Base-by-base conservation (phyloP, 1,140 invertebrate species). In the Panonychus citri region DNA sequence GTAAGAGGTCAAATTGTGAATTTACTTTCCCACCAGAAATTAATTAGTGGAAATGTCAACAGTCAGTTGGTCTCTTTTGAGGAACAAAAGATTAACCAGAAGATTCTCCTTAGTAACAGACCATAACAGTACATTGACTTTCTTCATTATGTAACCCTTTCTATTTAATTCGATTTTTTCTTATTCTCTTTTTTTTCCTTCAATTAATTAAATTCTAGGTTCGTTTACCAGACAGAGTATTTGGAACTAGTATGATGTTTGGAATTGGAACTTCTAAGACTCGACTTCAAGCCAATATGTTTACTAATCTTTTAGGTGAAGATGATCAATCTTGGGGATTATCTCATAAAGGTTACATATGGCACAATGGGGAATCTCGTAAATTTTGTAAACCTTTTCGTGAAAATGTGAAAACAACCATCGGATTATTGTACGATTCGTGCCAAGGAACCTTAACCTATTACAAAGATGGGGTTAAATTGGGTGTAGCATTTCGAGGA, bases 211-310 rank as follows among this genome's bases (percentile, higher is more conserved):
- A 55, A 27, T 59, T 19, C 66, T 43, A 59, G 58, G 34, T 59
- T 19, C 66, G 73, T 40, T 68, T 82, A 0, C 76, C 76, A 0
- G 75, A 78, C 60, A 67, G 80, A 34, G 72, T 82, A 26, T 82
- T 81, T 61, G 81, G 81, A 27, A 83, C 81, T 0, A 80, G 78
- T 57, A 81, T 83, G 69, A 82, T 82, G 81, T 79, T 82, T 60
- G 81, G 81, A 28, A 72, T 83, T 8, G 78, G 76, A 3, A 82
- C 81, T 2, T 70, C 69, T 51, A 67, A 71, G 12, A 77, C 77
- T 12, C 66, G 77, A 0, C 68, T 82, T 0, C 78, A 81, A 60
- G 74, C 74, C 0, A 75, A 79, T 62, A 70, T 74, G 15, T 83
- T 82, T 65, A 73, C 76, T 15, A 81, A 82, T 65, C 66, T 83